Evolutionary conservation across 2,888 invertebrate genomes (phyloP).

Genomic region (Pterobdella sp.): DNA sequence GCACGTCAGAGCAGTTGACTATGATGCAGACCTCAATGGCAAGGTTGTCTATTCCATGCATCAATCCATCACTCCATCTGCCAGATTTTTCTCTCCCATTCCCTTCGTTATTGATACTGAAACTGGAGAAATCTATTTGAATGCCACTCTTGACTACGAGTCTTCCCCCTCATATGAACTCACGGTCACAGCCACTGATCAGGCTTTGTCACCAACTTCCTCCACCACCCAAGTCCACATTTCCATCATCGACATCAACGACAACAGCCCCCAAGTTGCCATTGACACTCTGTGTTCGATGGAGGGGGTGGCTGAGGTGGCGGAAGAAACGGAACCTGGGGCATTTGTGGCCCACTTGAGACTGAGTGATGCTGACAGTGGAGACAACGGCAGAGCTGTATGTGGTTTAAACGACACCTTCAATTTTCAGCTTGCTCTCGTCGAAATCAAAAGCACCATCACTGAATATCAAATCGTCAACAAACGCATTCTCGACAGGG

Average conservation of each 20-base stretch:
- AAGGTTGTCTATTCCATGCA: slow-evolving; percentile 27
- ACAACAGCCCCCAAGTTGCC: slow-evolving; percentile 29
- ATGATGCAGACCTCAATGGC: slow-evolving; percentile 30
- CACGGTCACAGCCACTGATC: slow-evolving; percentile 26
- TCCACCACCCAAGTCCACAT: slow-evolving; percentile 27
- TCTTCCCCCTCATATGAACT: slow-evolving; percentile 19
- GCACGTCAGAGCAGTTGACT: slow-evolving; percentile 29
- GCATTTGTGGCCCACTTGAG: slow-evolving; percentile 33
- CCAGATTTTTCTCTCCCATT: not conserved
- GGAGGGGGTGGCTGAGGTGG: slow-evolving; percentile 24
- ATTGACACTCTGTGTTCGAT: slow-evolving; percentile 25
- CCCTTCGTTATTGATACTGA: slow-evolving; percentile 26
- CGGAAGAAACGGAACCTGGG: slow-evolving; percentile 32
- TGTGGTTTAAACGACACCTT: slow-evolving; percentile 28
- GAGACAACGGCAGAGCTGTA: slow-evolving; percentile 28
- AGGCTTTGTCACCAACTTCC: slow-evolving; percentile 24
- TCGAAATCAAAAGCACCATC: slow-evolving; percentile 2
- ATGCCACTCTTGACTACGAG: slow-evolving; percentile 31
- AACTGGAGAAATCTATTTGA: slow-evolving; percentile 31
- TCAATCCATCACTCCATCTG: slow-evolving; percentile 6
- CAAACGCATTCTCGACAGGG: slow-evolving; percentile 26
- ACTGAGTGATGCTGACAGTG: slow-evolving; percentile 29
- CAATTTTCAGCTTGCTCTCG: slow-evolving; percentile 27
- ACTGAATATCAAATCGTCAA: slow-evolving; percentile 32
- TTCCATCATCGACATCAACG: slow-evolving; percentile 31